Base-by-base conservation (phyloP, 92 coral and sea anemone species). In the Anthopleura xanthogrammica region DNA sequence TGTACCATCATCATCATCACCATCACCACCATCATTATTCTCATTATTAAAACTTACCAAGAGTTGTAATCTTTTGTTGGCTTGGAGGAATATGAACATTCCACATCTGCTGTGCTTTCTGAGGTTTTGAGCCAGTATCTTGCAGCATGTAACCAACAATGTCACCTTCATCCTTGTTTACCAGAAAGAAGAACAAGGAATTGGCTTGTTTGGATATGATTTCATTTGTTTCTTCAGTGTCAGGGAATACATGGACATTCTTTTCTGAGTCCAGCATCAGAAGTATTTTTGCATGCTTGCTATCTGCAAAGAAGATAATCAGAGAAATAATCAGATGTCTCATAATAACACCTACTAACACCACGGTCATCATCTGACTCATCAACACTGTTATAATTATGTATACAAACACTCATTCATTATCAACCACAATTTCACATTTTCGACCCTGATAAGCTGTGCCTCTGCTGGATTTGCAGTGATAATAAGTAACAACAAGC, bases 91-190 rank as follows among this genome's bases (percentile, higher is more conserved):
- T 85, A 60, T 90, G 95, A 8, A 94, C 88, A 76, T 90, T 94
- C 99, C 99, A 97, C 95, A 97, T 91, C 66, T 97, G 95, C 81
- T 75, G 83, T 58, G 92, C 94, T 78, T 39, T 89, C 56, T 91
- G 83, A 55, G 80, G 85, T 83, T 88, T 88, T 79, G 89, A 82
- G 13, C 83, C 92, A 19, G 93, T 82, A 6, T 82, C 77, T 1
- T 82, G 54, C 41, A 87, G 87, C 90, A 90, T 85, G 89, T 90
- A 92, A 2, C 99, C 99, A 76, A 83, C 89, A 73, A 97, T 58
- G 24, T 82, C 83, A 64, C 93, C 95, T 8, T 86, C 78, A 55
- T 82, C 85, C 83, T 88, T 89, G 75, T 91, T 90, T 16, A 91
- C 94, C 78, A 97, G 76, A 85, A 90, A 90, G 87, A 97, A 89